Conservation (phyloP, 2,797 vertebrate species). For the Catamblyrhynchus diadema region DNA sequence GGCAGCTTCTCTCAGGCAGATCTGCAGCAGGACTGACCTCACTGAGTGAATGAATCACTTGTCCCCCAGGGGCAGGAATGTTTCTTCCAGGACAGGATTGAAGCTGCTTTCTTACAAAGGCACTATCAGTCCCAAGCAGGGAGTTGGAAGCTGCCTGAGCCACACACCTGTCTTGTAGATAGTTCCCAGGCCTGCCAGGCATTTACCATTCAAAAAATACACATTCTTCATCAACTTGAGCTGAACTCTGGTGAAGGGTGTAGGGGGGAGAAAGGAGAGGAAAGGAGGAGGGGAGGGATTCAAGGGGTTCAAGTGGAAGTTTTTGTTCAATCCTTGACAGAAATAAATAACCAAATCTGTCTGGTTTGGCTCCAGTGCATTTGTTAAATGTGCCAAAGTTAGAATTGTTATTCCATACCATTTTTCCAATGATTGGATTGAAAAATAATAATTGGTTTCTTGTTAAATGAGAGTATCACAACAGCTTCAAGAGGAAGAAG, state of each 20-base stretch:
- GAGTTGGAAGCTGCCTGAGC: constrained; percentile 51
- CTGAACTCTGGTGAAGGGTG: constrained; percentile 41
- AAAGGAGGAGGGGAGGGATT: neutral
- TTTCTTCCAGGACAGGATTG: constrained; percentile 60
- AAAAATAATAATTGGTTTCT: neutral
- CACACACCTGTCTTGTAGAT: constrained; percentile 60
- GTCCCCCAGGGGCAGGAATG: constrained; percentile 66
- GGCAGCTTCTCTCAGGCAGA: constrained; percentile 17
- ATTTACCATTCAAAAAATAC: constrained; percentile 65
- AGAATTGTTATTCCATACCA: neutral
- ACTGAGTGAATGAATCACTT: constrained; percentile 61
- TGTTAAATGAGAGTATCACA: neutral
- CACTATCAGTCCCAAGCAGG: constrained; percentile 26
- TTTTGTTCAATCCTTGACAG: constrained; percentile 10
- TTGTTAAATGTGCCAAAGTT: neutral
- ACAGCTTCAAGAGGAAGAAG: neutral
- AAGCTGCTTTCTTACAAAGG: constrained; percentile 57
- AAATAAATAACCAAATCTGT: neutral
- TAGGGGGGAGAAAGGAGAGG: neutral
- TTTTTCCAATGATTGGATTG: neutral
- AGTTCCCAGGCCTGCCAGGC: constrained; percentile 60
- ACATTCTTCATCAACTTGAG: constrained; percentile 62
- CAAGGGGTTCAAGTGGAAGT: neutral
- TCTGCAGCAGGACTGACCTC: constrained; percentile 64
- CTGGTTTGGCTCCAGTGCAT: neutral